phyloP scores from a whole-genome alignment of 1,140 invertebrate genomes.

The Pseudomyrmex sp. region DNA sequence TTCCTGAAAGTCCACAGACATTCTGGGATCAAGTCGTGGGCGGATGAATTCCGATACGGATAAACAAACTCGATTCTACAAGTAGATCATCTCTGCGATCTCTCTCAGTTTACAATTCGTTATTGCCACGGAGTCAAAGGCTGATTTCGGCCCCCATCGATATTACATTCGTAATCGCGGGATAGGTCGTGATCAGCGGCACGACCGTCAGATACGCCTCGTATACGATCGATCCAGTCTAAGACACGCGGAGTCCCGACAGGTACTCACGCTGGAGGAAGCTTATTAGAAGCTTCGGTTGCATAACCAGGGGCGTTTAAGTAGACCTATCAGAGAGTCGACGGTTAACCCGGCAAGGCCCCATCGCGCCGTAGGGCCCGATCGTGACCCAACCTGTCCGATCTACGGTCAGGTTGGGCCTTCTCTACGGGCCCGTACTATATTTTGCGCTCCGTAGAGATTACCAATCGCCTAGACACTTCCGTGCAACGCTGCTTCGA shows the following conservation, averaged over 20 bases:
- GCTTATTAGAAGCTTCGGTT: conserved; percentile 75
- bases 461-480: conserved; percentile 77
- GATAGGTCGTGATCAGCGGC: conserved; percentile 58
- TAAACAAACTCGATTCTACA: background rate
- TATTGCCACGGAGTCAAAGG: conserved; percentile 14
- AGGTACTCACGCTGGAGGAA: conserved; percentile 70
- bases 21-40: conserved; percentile 18
- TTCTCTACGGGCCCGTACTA: conserved; percentile 72
- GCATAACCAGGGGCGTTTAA: conserved; percentile 75
- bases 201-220: conserved; percentile 53
- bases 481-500: conserved; percentile 70
- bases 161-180: conserved; percentile 36
- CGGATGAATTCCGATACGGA: conserved; percentile 12
- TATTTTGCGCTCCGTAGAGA: conserved; percentile 79
- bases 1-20: conserved; percentile 12
- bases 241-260: conserved; percentile 62
- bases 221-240: conserved; percentile 37
- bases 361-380: conserved; percentile 72
- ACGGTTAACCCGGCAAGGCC: conserved; percentile 70
- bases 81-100: background rate
- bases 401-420: conserved; percentile 75
- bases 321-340: conserved; percentile 70
- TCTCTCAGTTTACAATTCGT: conserved; percentile 16
- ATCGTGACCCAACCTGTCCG: conserved; percentile 83
- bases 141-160: background rate